phyloP scores from a whole-genome alignment of 2,888 invertebrate species.

The Athalia cordata region DNA sequence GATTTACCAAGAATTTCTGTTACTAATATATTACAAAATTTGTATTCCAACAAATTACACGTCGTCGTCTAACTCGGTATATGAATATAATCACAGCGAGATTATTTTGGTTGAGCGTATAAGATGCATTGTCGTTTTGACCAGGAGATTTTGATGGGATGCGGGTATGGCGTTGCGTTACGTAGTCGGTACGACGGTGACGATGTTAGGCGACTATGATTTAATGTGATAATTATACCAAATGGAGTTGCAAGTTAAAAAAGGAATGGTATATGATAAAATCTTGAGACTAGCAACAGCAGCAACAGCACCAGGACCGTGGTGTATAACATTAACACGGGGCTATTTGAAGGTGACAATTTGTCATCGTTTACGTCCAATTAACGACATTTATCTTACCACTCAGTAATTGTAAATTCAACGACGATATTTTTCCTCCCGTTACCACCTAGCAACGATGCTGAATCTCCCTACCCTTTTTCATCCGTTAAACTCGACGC shows the following conservation, averaged over 20 bases:
- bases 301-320: background rate
- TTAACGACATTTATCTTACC: conserved; percentile 40
- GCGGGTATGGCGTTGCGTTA: background rate
- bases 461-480: background rate
- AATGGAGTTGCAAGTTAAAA: conserved; percentile 19
- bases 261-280: conserved; percentile 28
- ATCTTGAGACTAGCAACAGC: background rate
- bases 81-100: conserved; percentile 23
- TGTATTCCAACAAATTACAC: conserved; percentile 10
- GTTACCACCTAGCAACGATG: background rate
- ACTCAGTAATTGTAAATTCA: conserved; percentile 31
- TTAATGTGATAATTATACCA: conserved; percentile 38
- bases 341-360: conserved; percentile 26
- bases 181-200: conserved; percentile 6
- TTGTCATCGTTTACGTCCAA: conserved; percentile 37
- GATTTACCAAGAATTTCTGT: too few relatives aligned
- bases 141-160: conserved; percentile 3
- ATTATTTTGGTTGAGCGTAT: background rate
- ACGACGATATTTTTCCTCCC: conserved; percentile 20
- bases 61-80: conserved; percentile 13
- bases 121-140: conserved; percentile 18
- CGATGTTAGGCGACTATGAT: conserved; percentile 32
- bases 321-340: conserved; percentile 27
- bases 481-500: background rate
- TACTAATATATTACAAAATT: too few relatives aligned